Evolutionary conservation across 2,888 invertebrate genomes (phyloP), one percentile per base, ranked within the genome.

Genomic region (Monopis laevigella): DNA sequence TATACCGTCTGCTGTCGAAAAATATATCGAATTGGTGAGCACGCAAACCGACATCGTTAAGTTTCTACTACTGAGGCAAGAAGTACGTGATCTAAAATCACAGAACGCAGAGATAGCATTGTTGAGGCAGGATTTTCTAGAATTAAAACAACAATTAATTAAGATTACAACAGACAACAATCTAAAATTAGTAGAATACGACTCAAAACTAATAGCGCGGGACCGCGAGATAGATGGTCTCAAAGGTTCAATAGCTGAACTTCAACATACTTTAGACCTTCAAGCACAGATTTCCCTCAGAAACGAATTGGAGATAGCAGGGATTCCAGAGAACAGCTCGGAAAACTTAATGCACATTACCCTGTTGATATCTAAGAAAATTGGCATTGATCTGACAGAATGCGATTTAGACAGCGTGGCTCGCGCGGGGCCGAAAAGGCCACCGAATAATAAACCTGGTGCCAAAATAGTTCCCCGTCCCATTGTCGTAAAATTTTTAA

Each of bases 401-500:
- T 7, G 4, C 3, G 42, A 42, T 21, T 2, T 42, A 3, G 29
- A 29, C 8, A 24, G 35, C n/a, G 29, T 38, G 1, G 18, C 29
- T 8, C 18, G 36, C 4, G 29, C 16, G 2, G 43, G 36, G 16
- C n/a, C n/a, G n/a, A n/a, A n/a, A n/a, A n/a, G n/a, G n/a, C n/a
- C n/a, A n/a, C 17, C 17, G 3, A 18, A 10, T 12, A 35, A 8
- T 12, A 17, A 4, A 8, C 8, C n/a, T 17, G 13, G 12, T 12
- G 30, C 11, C n/a, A 7, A n/a, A 3, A 3, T 8, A 4, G 3
- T 3, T 2, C 42, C 50, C 2, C 46, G 51, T 4, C 51, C 51
- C 2, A 34, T 52, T 0, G 46, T 52, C 0, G 45, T 51, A 1
- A 42, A 47, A 6, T 26, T 54, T 1, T 16, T 48, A 2, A 43